These are phyloP conservation scores for Tetramorium parvispinum DNA, from an alignment of 1,140 invertebrate genomes.

Conservation along the genomic window DNA sequence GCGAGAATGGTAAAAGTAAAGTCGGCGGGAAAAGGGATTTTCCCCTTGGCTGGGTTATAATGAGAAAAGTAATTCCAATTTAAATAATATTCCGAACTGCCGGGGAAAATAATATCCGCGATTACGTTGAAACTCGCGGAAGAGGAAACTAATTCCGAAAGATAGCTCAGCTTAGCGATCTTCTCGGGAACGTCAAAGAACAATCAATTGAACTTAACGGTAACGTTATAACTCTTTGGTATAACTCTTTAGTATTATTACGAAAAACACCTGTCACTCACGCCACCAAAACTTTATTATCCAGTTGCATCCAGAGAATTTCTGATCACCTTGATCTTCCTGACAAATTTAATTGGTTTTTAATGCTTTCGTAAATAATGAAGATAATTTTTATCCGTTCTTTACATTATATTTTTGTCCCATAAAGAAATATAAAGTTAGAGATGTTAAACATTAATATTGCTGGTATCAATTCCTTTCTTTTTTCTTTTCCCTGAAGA, in stretches of 20 bases:
- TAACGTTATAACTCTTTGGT: slow-evolving; percentile 44
- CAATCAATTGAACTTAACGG: slow-evolving; percentile 63
- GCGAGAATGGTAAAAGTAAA: slow-evolving; percentile 78
- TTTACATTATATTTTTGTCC: background rate
- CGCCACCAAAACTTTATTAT: slow-evolving; percentile 39
- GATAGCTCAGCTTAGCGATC: slow-evolving; percentile 67
- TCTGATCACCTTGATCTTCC: background rate
- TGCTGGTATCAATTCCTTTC: background rate
- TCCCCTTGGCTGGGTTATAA: slow-evolving; percentile 84
- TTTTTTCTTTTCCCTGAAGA: background rate
- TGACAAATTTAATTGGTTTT: slow-evolving; percentile 21
- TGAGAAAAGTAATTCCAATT: slow-evolving; percentile 86
- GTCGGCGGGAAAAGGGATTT: slow-evolving; percentile 82
- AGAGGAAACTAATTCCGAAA: slow-evolving; percentile 71
- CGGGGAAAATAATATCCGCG: slow-evolving; percentile 82
- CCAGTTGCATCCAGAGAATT: background rate
- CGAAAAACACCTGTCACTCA: slow-evolving; percentile 56
- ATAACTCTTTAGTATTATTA: slow-evolving; percentile 37
- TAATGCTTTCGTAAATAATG: background rate
- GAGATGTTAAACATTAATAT: background rate
- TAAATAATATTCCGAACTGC: slow-evolving; percentile 84
- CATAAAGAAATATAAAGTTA: background rate
- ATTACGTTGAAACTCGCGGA: slow-evolving; percentile 65
- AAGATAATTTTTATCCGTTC: background rate
- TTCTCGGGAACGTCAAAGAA: slow-evolving; percentile 58